phyloP scores from a whole-genome alignment of 1,140 invertebrate genomes.

The Lepidotrigona ventralis region DNA sequence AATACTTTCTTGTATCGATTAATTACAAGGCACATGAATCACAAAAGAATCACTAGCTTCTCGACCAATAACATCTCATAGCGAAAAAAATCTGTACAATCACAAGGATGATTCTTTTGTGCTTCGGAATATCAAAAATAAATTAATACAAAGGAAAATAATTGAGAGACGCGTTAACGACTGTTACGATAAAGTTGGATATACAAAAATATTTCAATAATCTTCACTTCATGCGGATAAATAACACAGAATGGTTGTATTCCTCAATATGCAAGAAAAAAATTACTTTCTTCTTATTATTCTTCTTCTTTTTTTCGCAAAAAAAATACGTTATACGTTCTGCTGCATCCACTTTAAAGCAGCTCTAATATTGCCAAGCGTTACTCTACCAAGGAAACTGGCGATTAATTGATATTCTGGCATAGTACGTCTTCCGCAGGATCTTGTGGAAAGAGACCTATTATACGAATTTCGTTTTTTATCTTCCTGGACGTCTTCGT shows the following conservation, averaged over 20 bases:
- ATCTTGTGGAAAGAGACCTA: constrained; percentile 62
- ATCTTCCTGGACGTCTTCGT: constrained; percentile 18
- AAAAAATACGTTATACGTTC: constrained; percentile 42
- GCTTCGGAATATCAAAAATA: constrained; percentile 54
- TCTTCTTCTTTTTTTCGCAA: background rate
- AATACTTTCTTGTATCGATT: background rate
- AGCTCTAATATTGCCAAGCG: constrained; percentile 81
- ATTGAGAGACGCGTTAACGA: constrained; percentile 15
- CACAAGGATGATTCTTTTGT: constrained; percentile 25
- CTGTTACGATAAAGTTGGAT: constrained; percentile 19
- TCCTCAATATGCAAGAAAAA: background rate
- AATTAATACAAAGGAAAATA: constrained; percentile 40
- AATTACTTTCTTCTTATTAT: constrained; percentile 31
- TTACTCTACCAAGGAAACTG: constrained; percentile 85
- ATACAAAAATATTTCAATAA: constrained; percentile 38
- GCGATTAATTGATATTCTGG: constrained; percentile 88
- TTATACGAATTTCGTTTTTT: constrained; percentile 48
- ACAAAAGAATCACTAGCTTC: constrained; percentile 26
- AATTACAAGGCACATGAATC: constrained; percentile 37
- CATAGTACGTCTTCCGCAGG: constrained; percentile 81
- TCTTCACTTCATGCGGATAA: background rate
- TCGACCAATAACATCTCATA: background rate
- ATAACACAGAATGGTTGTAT: background rate
- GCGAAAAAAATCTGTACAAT: background rate
- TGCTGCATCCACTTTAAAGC: constrained; percentile 85